A percentile compares a stretch with the other conserved stretches of the same genome.
phyloP scores from a whole-genome alignment of 1,140 invertebrate genomes.

The Drosophila busckii region DNA sequence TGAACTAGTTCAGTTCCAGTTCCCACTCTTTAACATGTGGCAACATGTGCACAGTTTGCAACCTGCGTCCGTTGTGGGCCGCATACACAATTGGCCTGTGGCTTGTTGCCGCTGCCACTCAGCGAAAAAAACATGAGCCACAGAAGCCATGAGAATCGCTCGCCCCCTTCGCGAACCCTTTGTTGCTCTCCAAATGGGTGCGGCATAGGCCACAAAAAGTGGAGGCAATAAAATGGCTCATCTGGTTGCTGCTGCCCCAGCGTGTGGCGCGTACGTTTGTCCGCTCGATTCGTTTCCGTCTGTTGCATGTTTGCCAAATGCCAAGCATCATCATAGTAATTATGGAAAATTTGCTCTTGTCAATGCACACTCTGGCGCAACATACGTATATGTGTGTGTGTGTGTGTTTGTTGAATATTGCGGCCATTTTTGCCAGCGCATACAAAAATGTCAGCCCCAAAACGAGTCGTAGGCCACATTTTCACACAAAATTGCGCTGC shows the following conservation, averaged over 20 bases:
- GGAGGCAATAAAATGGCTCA: slow-evolving; percentile 67
- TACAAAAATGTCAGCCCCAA: slow-evolving; percentile 57
- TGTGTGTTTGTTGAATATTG: slow-evolving; percentile 28
- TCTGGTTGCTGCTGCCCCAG: slow-evolving; percentile 58
- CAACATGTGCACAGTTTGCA: slow-evolving; percentile 1
- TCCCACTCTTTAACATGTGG: neutral
- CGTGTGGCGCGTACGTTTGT: slow-evolving; percentile 7
- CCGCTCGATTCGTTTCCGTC: neutral
- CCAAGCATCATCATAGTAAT: slow-evolving; percentile 76
- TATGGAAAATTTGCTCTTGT: slow-evolving; percentile 72
- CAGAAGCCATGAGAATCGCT: neutral
- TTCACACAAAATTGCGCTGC: slow-evolving; percentile 61
- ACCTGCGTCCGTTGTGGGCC: neutral
- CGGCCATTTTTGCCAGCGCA: slow-evolving; percentile 34
- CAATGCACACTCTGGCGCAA: slow-evolving; percentile 32
- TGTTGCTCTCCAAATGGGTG: neutral
- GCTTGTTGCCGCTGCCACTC: slow-evolving; percentile 1
- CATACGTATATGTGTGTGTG: neutral
- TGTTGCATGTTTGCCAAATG: slow-evolving; percentile 67
- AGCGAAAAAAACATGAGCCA: slow-evolving; percentile 1
- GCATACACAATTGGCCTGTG: slow-evolving; percentile 51
- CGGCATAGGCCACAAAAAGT: slow-evolving; percentile 39
- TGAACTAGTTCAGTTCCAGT: slow-evolving; percentile 16
- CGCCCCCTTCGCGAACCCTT: too few relatives aligned
- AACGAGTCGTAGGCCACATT: slow-evolving; percentile 43